These are phyloP conservation scores for Sipha flava DNA, from an alignment of 1,140 invertebrate species.

Conservation along the genomic window DNA sequence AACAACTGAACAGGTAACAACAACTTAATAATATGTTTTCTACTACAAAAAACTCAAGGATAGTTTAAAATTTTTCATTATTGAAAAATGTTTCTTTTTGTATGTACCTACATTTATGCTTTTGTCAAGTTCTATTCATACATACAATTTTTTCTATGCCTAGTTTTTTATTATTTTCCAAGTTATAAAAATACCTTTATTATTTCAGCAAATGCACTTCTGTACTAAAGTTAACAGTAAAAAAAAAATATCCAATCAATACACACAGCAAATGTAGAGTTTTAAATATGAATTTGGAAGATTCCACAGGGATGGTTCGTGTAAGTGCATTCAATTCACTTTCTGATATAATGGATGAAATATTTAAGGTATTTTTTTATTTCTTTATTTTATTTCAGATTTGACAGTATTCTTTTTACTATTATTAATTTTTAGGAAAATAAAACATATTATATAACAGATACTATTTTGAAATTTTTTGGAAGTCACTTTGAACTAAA, in stretches of 20 bases:
- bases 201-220: neutral
- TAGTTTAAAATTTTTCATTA: too few species aligned
- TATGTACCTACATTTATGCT: too few species aligned
- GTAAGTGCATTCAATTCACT: constrained; percentile 22
- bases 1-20: neutral
- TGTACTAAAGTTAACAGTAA: neutral
- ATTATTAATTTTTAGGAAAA: neutral
- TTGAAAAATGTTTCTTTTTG: too few species aligned
- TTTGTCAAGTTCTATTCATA: too few species aligned
- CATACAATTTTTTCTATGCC: too few species aligned
- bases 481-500: constrained; percentile 14
- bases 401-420: neutral
- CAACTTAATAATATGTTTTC: neutral
- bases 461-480: neutral
- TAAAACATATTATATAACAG: neutral
- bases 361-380: neutral
- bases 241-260: neutral
- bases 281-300: constrained; percentile 8
- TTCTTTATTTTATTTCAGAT: neutral
- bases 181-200: neutral
- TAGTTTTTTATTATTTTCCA: neutral
- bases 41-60: too few species aligned
- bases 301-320: neutral
- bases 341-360: neutral
- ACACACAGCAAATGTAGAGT: neutral